phyloP scores from a whole-genome alignment of 1,140 invertebrate species.

The Zaprionus camerounensis region DNA sequence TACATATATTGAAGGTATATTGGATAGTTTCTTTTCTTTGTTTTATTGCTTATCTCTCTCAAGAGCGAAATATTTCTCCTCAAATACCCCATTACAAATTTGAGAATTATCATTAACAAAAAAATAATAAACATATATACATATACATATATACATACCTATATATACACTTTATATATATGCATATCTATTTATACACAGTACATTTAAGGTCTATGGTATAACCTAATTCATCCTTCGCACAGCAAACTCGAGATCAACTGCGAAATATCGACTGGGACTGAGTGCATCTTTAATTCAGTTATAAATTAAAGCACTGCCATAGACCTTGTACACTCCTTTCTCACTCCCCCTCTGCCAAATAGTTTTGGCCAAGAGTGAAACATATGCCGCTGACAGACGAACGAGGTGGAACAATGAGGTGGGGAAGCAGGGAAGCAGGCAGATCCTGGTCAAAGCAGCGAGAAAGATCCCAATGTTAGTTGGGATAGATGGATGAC shows the following conservation, averaged over 20 bases:
- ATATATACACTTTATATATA: neutral
- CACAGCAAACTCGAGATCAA: neutral
- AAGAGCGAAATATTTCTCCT: too few species aligned
- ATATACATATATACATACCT: neutral
- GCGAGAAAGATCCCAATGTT: conserved; percentile 15
- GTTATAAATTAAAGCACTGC: conserved; percentile 25
- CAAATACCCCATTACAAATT: neutral
- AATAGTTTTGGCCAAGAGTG: conserved; percentile 41
- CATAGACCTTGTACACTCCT: neutral
- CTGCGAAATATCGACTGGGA: neutral
- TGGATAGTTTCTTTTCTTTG: too few species aligned
- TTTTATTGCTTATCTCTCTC: too few species aligned
- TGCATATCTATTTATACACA: neutral
- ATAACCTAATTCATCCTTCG: neutral
- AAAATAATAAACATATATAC: neutral
- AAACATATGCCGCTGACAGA: conserved; percentile 48
- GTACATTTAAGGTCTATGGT: neutral
- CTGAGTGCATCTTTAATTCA: conserved; percentile 15
- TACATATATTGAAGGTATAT: too few species aligned
- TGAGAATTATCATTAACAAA: neutral
- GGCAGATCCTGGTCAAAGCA: conserved; percentile 14
- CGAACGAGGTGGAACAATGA: neutral
- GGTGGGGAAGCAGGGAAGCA: conserved; percentile 1
- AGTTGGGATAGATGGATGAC: conserved; percentile 65
- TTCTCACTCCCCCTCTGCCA: conserved; percentile 1